These are phyloP conservation scores for Microcebus tavaratra DNA, from an alignment of 2,113 vertebrate species.

Conservation along the genomic window DNA sequence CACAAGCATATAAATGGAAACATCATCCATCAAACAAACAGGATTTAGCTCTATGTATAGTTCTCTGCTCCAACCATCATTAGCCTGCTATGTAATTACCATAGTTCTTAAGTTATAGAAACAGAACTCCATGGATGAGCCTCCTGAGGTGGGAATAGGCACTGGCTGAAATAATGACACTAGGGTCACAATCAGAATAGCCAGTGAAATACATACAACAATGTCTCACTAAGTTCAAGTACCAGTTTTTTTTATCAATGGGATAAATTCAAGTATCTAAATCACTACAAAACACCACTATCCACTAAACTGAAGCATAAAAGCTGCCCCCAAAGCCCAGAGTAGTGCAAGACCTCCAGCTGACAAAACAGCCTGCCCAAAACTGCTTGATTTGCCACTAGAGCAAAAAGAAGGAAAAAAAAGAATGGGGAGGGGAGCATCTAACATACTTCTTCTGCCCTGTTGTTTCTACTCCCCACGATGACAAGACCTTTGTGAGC, in stretches of 20 bases:
- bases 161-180: not conserved
- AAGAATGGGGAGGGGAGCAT: not conserved
- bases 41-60: not conserved
- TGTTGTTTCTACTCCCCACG: slow-evolving; percentile 65
- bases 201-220: slow-evolving; percentile 2
- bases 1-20: not conserved
- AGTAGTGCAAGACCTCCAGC: slow-evolving; percentile 48
- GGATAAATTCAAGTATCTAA: slow-evolving; percentile 48
- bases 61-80: not conserved
- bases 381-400: slow-evolving; percentile 29
- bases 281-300: slow-evolving; percentile 14
- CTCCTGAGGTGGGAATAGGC: not conserved
- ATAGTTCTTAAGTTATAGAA: not conserved
- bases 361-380: slow-evolving; percentile 63
- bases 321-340: not conserved
- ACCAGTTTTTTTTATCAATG: slow-evolving; percentile 37
- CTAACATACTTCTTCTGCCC: slow-evolving; percentile 62
- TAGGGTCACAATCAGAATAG: not conserved
- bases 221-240: slow-evolving; percentile 30
- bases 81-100: not conserved
- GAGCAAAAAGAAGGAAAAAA: not conserved
- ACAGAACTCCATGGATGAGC: not conserved
- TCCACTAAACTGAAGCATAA: slow-evolving; percentile 51
- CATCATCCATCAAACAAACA: not conserved
- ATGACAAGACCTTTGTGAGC: slow-evolving; percentile 57